phyloP scores from a whole-genome alignment of 2,113 vertebrate species.

The Miniopterus natalensis region DNA sequence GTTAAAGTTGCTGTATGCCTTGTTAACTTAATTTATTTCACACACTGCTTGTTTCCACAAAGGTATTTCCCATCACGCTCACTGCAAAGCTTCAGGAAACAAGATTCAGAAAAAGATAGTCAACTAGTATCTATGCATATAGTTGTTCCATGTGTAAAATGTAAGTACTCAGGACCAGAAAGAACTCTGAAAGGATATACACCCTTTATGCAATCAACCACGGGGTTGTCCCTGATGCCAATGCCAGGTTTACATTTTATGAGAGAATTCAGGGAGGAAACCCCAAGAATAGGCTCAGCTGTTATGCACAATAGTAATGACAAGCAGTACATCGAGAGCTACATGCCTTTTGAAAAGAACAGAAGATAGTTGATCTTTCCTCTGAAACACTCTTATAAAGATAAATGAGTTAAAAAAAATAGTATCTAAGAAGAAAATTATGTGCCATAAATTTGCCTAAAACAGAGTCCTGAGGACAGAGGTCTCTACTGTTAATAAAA shows the following conservation, averaged over 20 bases:
- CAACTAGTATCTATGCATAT: not conserved
- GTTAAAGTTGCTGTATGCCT: not conserved
- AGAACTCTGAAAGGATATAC: not conserved
- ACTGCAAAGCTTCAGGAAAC: conserved; percentile 5
- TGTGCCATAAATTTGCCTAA: conserved; percentile 8
- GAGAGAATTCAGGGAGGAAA: not conserved
- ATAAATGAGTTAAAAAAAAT: not conserved
- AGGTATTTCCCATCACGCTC: not conserved
- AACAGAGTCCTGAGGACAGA: conserved; percentile 4
- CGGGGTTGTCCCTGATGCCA: not conserved
- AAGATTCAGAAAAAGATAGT: not conserved
- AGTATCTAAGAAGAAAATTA: conserved; percentile 6
- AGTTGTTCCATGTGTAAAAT: not conserved
- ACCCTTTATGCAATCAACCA: not conserved
- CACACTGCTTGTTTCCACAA: conserved; percentile 17
- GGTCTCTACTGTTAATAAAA: conserved; percentile 41
- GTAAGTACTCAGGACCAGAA: not conserved
- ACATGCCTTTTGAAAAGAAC: not conserved
- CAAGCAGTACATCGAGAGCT: not conserved
- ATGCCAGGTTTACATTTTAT: not conserved
- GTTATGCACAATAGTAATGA: not conserved
- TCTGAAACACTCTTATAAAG: not conserved
- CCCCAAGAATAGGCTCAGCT: not conserved
- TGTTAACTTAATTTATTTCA: conserved; percentile 17
- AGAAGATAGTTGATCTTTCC: not conserved